Evolutionary conservation across 2,888 invertebrate species (phyloP).

Genomic region (Alsophila aescularia): DNA sequence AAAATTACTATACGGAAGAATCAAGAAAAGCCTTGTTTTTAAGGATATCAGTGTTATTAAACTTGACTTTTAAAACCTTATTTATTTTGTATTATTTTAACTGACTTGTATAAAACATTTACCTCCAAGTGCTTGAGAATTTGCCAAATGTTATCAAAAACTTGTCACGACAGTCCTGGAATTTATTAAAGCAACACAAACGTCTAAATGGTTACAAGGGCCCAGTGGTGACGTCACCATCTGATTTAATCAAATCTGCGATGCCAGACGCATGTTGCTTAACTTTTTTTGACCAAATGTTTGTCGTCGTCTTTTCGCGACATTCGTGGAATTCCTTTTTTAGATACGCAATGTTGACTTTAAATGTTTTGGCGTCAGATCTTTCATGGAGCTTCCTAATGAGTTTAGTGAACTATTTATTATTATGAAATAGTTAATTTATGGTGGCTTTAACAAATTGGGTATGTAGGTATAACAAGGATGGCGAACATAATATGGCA

Average conservation of each 20-base stretch:
- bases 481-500: no score
- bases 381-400: neutral
- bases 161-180: neutral
- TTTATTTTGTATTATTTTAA: no score
- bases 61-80: no score
- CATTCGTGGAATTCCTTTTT: constrained; percentile 7
- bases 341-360: neutral
- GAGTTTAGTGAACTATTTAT: neutral
- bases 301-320: constrained; percentile 10
- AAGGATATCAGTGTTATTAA: no score
- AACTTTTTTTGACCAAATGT: constrained; percentile 15
- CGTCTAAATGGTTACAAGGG: neutral
- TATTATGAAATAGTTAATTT: no score
- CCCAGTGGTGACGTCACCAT: constrained; percentile 10
- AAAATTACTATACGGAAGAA: no score
- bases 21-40: no score
- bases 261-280: constrained; percentile 22
- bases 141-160: neutral
- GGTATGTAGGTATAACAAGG: no score
- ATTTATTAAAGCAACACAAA: constrained; percentile 4
- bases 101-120: no score
- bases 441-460: no score
- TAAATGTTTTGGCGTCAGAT: neutral
- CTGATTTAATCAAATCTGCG: constrained; percentile 18
- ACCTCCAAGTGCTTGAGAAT: no score